Evolutionary conservation across 2,888 invertebrate species (phyloP), one percentile per base, ranked within the genome.

Genomic region (Chesias legatella): DNA sequence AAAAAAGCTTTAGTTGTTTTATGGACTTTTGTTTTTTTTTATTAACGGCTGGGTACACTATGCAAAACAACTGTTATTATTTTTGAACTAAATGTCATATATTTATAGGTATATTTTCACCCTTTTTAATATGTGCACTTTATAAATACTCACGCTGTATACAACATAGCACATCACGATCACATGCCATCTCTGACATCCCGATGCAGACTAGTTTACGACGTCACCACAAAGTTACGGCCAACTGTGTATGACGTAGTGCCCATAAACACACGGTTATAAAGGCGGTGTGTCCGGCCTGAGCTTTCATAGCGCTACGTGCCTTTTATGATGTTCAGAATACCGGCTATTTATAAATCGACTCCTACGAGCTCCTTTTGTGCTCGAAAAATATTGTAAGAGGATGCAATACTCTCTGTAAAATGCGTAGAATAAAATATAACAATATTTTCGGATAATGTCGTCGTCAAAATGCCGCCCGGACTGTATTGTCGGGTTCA

Each of bases 261-360:
- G 56, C 56, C 47, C 58, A 64, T 71, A 65, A 71, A 72, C 65
- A 66, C 58, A 47, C 51, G 49, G 56, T 41, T 56, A 58, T 63
- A 63, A 69, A 63, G 53, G 49, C 53, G 54, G 53, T 42, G 51
- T 56, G 58, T 62, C 58, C 57, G 58, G 56, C 37, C 48, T 32
- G 32, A 38, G 45, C 39, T 47, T 51, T 54, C 53, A 47, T 43
- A 35, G 48, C 41, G 41, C 38, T 41, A 47, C 41, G 48, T 31
- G 44, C 46, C 43, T 53, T 56, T 56, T 47, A 56, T 48, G 48
- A 43, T 33, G 30, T 38, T 47, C 26, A 30, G 47, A 45, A 47
- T 47, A 48, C 45, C 20, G 36, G 39, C 31, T 35, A 37, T 42
- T 48, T 47, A 43, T 48, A 43, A 41, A 48, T 44, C 33, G 34